Percentiles rank a stretch among this genome's conserved stretches.
Evolutionary conservation across 1,140 invertebrate genomes (phyloP).

Genomic region (Trinorchestia longiramus): DNA sequence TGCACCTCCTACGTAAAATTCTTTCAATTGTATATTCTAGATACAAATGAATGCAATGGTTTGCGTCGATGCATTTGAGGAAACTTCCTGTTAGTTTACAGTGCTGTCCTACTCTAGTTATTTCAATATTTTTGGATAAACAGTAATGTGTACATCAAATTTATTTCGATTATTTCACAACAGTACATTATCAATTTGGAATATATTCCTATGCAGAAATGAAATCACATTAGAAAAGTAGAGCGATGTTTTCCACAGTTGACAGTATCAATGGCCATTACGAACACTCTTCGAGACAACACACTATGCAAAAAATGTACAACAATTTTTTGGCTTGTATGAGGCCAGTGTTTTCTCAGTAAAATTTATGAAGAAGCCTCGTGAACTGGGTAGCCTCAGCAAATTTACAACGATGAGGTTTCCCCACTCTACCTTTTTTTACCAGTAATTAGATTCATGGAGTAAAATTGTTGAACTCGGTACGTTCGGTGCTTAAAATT

Average conservation of each 20-base stretch:
- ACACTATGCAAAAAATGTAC: too few relatives aligned
- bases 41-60: not conserved
- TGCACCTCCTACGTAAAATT: not conserved
- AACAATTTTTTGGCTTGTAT: too few relatives aligned
- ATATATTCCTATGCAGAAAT: too few relatives aligned
- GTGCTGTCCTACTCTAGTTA: not conserved
- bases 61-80: not conserved
- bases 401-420: not conserved
- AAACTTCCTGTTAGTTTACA: not conserved
- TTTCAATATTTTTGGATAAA: too few relatives aligned
- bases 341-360: too few relatives aligned
- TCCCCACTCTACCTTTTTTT: not conserved
- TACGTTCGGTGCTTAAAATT: not conserved
- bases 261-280: too few relatives aligned
- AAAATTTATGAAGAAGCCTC: not conserved
- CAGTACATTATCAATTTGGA: too few relatives aligned
- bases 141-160: not conserved
- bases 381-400: not conserved
- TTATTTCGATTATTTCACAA: too few relatives aligned
- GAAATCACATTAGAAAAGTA: too few relatives aligned
- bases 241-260: too few relatives aligned
- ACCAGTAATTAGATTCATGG: not conserved
- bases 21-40: not conserved
- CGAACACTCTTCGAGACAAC: too few relatives aligned
- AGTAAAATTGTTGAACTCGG: not conserved